Evolutionary conservation across 2,113 vertebrate genomes (phyloP), one percentile per base, ranked within the genome.

Genomic region (Oryzias javanicus): DNA sequence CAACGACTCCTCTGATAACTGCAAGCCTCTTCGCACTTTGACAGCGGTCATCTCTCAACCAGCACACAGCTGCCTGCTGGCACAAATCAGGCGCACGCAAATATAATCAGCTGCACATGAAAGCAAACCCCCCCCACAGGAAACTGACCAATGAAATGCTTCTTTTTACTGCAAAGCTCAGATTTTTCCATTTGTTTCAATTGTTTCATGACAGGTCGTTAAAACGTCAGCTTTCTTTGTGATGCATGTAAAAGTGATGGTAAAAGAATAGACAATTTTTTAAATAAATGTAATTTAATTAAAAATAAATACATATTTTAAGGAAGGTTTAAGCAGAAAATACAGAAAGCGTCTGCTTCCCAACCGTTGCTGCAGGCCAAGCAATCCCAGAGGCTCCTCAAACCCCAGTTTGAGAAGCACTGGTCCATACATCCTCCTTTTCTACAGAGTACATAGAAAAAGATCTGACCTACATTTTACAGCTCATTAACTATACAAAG

Each of bases 401-500:
- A 55, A 49, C 35, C 56, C n/a, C 55, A 42, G 48, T 65, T 48
- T 54, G 57, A 56, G 54, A 73, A 45, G 51, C 76, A 61, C 48
- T 17, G 6, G 55, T 67, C 67, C 66, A 64, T 72, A 75, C 20
- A 59, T 74, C 51, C 63, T 82, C 59, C 53, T 61, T 42, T 49
- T 65, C 73, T 22, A 62, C 66, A 51, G 55, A 75, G 60, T 13
- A 44, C 49, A 71, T 35, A 49, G 55, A 63, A 67, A 74, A 48
- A 49, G 53, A 54, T 65, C 72, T 85, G 85, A 72, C 86, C 83
- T 87, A 83, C 74, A 88, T 86, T 80, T 85, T 62, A 79, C 82
- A 81, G 74, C 72, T 84, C 72, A 88, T 88, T 86, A 88, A 68
- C 70, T 67, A 77, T 64, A 75, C 8, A 44, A 80, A 80, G 67